Percentiles rank a stretch among this genome's conserved stretches.
These are phyloP conservation scores for Hemicordylus capensis DNA, from an alignment of 2,113 vertebrate genomes.

Conservation along the genomic window DNA sequence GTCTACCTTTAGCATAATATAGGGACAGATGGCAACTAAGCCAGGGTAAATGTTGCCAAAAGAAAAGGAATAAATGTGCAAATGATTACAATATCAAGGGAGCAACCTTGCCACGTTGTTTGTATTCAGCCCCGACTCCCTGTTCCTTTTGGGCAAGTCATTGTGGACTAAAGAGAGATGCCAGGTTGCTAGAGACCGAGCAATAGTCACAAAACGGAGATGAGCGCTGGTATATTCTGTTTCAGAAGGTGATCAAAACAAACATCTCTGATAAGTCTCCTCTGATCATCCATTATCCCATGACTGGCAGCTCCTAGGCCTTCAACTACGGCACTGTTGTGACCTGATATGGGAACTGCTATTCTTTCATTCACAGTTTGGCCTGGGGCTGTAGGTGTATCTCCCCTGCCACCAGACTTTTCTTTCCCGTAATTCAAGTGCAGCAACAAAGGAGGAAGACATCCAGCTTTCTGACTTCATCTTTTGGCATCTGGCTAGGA, in stretches of 20 bases:
- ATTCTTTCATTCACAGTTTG: neutral
- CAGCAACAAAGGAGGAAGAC: neutral
- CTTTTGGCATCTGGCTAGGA: neutral
- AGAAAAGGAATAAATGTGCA: neutral
- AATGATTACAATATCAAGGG: neutral
- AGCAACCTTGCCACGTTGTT: neutral
- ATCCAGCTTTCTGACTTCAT: neutral
- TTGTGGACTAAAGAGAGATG: neutral
- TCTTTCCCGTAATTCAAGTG: neutral
- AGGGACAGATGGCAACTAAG: conserved; percentile 7
- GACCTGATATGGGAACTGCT: neutral
- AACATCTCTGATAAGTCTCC: neutral
- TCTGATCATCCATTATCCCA: neutral
- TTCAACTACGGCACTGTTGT: neutral
- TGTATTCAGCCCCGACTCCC: neutral
- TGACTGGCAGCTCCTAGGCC: neutral
- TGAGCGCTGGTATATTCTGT: neutral
- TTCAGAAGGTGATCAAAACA: neutral
- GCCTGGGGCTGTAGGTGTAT: neutral
- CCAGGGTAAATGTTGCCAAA: neutral
- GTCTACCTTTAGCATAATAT: conserved; percentile 7
- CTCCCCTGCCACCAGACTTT: neutral
- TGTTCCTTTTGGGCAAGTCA: neutral
- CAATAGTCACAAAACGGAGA: neutral
- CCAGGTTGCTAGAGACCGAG: neutral